A percentile compares a stretch with the other conserved stretches of the same genome.
phyloP scores from a whole-genome alignment of 2,888 invertebrate species.

The Athalia circularis region DNA sequence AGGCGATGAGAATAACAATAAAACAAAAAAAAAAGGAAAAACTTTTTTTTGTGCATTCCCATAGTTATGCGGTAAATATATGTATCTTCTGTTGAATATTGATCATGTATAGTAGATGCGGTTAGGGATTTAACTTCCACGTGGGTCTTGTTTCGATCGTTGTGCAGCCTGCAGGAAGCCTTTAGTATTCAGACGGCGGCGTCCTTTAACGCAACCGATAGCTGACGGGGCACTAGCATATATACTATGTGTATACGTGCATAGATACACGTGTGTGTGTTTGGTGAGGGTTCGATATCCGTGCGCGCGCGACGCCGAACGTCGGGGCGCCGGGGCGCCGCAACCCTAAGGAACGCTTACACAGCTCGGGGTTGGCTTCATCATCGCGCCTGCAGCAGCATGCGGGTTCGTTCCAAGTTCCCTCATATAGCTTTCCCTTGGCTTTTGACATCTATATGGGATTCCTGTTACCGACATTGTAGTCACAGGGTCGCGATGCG shows the following conservation, averaged over 20 bases:
- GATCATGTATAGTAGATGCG: background rate
- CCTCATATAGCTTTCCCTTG: background rate
- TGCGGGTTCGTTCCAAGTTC: constrained; percentile 29
- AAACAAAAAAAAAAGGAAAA: background rate
- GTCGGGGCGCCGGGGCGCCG: constrained; percentile 23
- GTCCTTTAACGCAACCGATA: constrained; percentile 40
- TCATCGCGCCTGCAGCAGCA: constrained; percentile 6
- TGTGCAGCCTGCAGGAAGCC: constrained; percentile 17
- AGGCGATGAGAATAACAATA: no score
- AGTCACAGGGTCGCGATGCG: no score
- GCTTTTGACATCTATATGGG: constrained; percentile 28
- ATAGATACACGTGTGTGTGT: constrained; percentile 2
- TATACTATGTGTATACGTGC: background rate
- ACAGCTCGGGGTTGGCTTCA: constrained; percentile 40
- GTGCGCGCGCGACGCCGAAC: background rate
- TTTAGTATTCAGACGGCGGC: constrained; percentile 44
- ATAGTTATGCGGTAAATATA: background rate
- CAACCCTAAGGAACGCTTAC: constrained; percentile 41
- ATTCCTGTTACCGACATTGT: background rate
- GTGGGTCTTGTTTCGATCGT: constrained; percentile 31
- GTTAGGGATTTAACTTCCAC: constrained; percentile 28
- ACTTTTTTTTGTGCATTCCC: background rate
- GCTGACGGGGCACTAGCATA: constrained; percentile 36
- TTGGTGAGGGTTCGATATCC: constrained; percentile 43
- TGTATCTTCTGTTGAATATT: constrained; percentile 20